Base-by-base conservation (phyloP, 2,888 invertebrate species). In the Nebria brevicollis region DNA sequence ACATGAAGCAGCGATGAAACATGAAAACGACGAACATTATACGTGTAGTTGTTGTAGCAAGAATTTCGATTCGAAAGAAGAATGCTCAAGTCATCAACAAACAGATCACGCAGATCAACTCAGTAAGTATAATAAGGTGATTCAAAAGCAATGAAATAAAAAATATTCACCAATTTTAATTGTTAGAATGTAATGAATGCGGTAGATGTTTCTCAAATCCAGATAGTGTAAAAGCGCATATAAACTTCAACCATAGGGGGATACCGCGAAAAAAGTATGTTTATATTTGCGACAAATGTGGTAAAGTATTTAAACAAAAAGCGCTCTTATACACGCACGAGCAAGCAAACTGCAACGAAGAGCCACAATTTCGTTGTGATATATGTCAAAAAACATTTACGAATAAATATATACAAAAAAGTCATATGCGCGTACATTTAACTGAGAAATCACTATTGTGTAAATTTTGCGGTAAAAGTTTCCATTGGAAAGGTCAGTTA, bases 391-490 rank as follows among this genome's bases (percentile, higher is more conserved):
- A 90, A 84, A 86, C 86, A 6, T 88, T 90, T 75, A 88, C 89
- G 11, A 90, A 89, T 3, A 87, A 88, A 20, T 88, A 90, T 42
- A 89, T 89, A 6, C 84, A 89, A 0, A 90, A 90, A 83, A 89
- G 89, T 1, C 91, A 91, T 83, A 86, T 89, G 86, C 85, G 89
- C 26, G 85, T 90, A 66, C 91, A 91, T 83, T 88, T 85, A 20
- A 85, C 86, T 0, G 86, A 87, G 20, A 86, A 88, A 64, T 86
- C 85, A 34, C 84, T 86, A 74, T 77, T 85, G 7, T 89, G 89
- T 79, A 86, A 85, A 70, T 88, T 86, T 82, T 89, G 89, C 82
- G 86, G 86, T 0, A 89, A 89, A 82, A 85, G 84, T 68, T 89
- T 88, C 82, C 86, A 86, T 41, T 87, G 88, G 84, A 87, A 88